Evolutionary conservation across 1,140 invertebrate species (phyloP).

Genomic region (Rhizoglyphus robini): DNA sequence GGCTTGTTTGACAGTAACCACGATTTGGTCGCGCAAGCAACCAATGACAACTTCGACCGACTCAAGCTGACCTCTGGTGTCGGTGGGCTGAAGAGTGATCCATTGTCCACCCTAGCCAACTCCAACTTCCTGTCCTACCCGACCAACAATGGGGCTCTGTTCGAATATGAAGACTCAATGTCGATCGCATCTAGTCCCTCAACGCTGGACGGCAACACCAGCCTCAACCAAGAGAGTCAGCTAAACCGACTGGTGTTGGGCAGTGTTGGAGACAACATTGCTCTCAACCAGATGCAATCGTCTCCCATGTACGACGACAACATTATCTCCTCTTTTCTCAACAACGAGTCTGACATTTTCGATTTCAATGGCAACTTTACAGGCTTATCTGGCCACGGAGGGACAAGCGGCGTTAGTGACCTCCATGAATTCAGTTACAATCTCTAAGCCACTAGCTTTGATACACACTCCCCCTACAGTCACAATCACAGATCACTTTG

Average conservation of each 20-base stretch:
- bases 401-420: too few species aligned
- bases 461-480: too few species aligned
- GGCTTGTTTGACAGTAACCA: background rate
- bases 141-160: background rate
- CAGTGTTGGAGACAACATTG: background rate
- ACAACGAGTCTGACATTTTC: background rate
- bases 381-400: background rate
- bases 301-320: background rate
- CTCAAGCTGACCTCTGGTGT: background rate
- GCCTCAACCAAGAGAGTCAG: background rate
- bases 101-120: too few species aligned
- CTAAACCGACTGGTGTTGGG: too few species aligned
- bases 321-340: background rate
- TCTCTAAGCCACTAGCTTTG: too few species aligned
- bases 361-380: background rate
- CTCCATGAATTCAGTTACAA: too few species aligned
- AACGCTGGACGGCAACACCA: background rate
- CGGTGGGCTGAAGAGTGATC: background rate
- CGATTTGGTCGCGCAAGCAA: background rate
- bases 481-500: too few species aligned
- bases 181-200: background rate
- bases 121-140: background rate
- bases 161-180: background rate
- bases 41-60: background rate
- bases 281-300: background rate